Conservation (phyloP, 2,113 vertebrate species). For the Chaetorhynchus papuensis region DNA sequence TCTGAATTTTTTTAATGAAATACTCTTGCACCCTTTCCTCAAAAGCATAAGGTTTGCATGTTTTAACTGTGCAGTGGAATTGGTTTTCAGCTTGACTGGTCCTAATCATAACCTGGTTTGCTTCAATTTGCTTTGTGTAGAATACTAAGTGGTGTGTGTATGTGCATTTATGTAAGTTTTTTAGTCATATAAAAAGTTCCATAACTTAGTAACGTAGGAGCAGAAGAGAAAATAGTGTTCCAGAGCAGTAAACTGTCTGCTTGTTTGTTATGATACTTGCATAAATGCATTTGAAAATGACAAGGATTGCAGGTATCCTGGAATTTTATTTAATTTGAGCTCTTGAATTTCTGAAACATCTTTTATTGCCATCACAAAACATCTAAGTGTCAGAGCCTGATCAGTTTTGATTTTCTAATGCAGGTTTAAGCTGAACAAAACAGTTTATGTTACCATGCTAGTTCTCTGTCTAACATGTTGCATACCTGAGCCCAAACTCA, state of each 20-base stretch:
- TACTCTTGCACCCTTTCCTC: neutral
- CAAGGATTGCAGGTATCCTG: neutral
- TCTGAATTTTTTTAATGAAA: neutral
- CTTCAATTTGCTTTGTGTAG: neutral
- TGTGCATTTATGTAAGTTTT: neutral
- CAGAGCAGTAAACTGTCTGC: neutral
- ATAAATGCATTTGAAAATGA: neutral
- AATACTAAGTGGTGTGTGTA: neutral
- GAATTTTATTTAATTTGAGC: neutral
- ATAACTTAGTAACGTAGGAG: neutral
- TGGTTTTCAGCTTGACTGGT: neutral
- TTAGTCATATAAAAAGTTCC: neutral
- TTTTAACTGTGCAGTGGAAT: neutral
- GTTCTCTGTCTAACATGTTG: neutral
- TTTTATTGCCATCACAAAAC: neutral
- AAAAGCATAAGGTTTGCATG: neutral
- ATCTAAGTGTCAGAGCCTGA: no score
- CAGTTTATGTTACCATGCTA: neutral
- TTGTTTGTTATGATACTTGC: neutral
- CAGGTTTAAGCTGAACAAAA: neutral
- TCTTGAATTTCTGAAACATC: neutral
- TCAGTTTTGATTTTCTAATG: neutral
- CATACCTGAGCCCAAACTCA: neutral
- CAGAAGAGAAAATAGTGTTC: neutral
- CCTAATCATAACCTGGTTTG: neutral